Conservation (phyloP, 2,113 vertebrate species). For the Epinephelus moara region DNA sequence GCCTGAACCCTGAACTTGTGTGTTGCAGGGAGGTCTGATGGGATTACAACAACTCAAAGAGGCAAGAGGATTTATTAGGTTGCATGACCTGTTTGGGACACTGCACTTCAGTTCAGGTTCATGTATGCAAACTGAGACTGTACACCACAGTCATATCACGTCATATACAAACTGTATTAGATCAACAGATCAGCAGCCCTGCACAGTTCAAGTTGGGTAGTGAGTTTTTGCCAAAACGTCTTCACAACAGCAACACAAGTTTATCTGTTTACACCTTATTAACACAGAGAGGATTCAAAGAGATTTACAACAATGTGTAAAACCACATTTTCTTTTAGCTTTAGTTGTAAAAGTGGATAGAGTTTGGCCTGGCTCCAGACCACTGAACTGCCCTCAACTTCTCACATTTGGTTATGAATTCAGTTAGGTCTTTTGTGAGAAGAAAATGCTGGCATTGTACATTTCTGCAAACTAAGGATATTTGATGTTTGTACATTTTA, state of each 20-base stretch:
- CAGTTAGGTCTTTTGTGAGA: no score
- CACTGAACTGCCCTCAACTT: no score
- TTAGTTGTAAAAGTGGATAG: no score
- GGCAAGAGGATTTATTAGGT: slow-evolving; percentile 49
- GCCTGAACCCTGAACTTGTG: slow-evolving; percentile 47
- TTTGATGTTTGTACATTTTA: no score
- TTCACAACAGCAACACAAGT: background rate
- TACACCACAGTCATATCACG: background rate
- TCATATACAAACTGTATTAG: background rate
- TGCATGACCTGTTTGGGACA: background rate
- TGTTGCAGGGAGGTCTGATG: slow-evolving; percentile 56
- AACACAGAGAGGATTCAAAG: no score
- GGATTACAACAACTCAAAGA: slow-evolving; percentile 51
- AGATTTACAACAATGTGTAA: no score
- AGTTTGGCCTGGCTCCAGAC: no score
- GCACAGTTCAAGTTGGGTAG: background rate
- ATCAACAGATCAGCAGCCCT: background rate
- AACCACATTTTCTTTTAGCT: no score
- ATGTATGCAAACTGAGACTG: slow-evolving; percentile 3
- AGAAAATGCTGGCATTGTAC: no score
- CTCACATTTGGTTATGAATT: no score
- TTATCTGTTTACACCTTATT: background rate
- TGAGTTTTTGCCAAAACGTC: background rate
- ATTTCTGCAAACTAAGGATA: no score
- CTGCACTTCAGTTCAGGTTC: background rate